A percentile compares a stretch with the other conserved stretches of the same genome.
These are phyloP conservation scores for Galerucella nymphaeae DNA, from an alignment of 2,888 invertebrate genomes.

Conservation along the genomic window DNA sequence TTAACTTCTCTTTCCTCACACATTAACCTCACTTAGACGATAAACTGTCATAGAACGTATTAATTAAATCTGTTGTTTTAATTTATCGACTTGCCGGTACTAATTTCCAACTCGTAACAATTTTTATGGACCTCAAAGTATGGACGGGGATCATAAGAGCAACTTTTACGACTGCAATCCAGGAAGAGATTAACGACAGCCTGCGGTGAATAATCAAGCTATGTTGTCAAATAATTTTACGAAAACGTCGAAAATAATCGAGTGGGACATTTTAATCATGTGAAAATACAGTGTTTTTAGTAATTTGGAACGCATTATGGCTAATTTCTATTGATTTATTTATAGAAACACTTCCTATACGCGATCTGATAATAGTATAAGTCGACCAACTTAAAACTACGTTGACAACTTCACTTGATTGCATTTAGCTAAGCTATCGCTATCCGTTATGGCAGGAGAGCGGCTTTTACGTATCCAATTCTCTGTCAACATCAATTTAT, in stretches of 20 bases:
- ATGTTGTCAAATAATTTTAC: slow-evolving; percentile 38
- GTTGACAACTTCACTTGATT: not conserved
- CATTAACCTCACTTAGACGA: slow-evolving; percentile 50
- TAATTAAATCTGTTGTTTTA: slow-evolving; percentile 64
- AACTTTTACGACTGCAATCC: slow-evolving; percentile 37
- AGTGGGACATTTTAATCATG: not conserved
- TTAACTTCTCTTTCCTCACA: slow-evolving; percentile 44
- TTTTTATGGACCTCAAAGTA: slow-evolving; percentile 58
- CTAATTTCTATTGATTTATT: no score
- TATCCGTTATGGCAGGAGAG: not conserved
- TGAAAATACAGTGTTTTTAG: not conserved
- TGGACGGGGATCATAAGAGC: slow-evolving; percentile 51
- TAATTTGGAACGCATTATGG: no score
- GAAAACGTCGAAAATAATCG: not conserved
- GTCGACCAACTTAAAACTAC: no score
- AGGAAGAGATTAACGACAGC: slow-evolving; percentile 49
- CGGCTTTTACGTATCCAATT: not conserved
- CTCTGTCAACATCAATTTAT: slow-evolving; percentile 17
- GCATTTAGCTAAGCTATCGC: not conserved
- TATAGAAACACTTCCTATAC: no score
- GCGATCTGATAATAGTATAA: no score
- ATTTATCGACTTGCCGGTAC: slow-evolving; percentile 62
- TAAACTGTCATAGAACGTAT: slow-evolving; percentile 49
- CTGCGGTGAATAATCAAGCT: slow-evolving; percentile 49
- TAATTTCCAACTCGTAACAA: slow-evolving; percentile 63